These are phyloP conservation scores for Scaptomyza pallida DNA, from an alignment of 1,140 invertebrate species.

Conservation along the genomic window DNA sequence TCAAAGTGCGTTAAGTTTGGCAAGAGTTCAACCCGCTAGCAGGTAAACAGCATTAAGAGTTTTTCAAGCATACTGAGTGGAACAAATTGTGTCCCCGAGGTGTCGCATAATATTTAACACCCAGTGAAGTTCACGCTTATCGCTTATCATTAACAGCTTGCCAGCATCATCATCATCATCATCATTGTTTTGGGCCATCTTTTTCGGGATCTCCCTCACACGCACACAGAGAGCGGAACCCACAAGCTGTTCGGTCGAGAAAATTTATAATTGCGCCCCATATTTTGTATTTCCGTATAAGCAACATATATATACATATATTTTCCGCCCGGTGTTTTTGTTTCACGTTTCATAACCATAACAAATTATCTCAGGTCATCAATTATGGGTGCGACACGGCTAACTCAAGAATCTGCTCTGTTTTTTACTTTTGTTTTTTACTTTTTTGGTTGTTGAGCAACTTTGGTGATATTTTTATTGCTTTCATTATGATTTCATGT, in stretches of 20 bases:
- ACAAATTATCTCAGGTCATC: slow-evolving; percentile 81
- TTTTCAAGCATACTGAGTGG: slow-evolving; percentile 9
- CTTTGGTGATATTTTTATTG: slow-evolving; percentile 76
- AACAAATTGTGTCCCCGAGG: slow-evolving; percentile 43
- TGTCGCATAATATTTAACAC: slow-evolving; percentile 54
- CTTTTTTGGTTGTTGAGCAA: slow-evolving; percentile 31
- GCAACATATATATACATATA: background rate
- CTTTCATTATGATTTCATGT: slow-evolving; percentile 80
- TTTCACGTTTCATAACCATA: slow-evolving; percentile 70
- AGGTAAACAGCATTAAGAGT: slow-evolving; percentile 14
- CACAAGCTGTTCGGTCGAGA: slow-evolving; percentile 18
- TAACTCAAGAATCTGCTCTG: slow-evolving; percentile 32
- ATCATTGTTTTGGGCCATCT: slow-evolving; percentile 2
- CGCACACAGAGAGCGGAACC: background rate
- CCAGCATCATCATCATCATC: slow-evolving; percentile 4
- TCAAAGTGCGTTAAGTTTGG: background rate
- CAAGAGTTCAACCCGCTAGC: background rate
- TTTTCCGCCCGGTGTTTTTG: slow-evolving; percentile 57
- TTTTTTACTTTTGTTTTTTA: slow-evolving; percentile 11
- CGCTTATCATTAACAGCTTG: slow-evolving; percentile 55
- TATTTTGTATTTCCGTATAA: slow-evolving; percentile 34
- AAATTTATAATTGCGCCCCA: slow-evolving; percentile 70
- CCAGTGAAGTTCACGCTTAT: slow-evolving; percentile 46
- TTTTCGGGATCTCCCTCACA: background rate
- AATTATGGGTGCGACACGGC: slow-evolving; percentile 66